Base-by-base conservation (phyloP, 2,113 vertebrate genomes). In the Ranitomeya imitator region DNA sequence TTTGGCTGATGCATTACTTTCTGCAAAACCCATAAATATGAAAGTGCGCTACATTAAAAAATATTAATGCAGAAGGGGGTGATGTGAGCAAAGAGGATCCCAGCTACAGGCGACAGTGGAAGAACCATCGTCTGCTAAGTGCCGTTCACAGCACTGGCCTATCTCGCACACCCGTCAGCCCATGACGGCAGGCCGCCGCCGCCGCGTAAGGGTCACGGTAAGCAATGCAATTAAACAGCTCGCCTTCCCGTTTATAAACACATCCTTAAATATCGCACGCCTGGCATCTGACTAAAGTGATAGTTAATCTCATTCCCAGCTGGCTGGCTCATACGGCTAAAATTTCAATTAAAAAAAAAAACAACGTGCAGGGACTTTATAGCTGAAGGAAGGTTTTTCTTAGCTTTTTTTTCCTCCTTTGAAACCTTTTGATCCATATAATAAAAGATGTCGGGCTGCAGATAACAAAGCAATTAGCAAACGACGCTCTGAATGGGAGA, bases 1-100 rank as follows among this genome's bases (percentile, higher is more conserved):
- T 88, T 88, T 88, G 80, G 87, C 87, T 84, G 80, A 88, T 84
- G 87, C 87, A 88, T 88, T 77, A 73, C 73, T 84, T 84, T 80
- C 67, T 78, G 57, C 60, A 83, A 78, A 57, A 52, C 81, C 73
- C 81, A 88, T 88, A 88, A 88, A 88, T 88, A 88, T 84, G 76
- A 74, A 78, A 88, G 87, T 84, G 55, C 16, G 23, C 60, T 65
- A 37, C 80, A 77, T 78, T 65, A 88, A 88, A 88, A 45, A 84
- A 88, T 84, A 88, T 73, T 84, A 85, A 84, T 88, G 81, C 76
- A 67, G 26, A 84, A 55, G 59, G n/a, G 76, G 26, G 65, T 78
- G 77, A 23, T 65, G 77, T 21, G 86, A 31, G 71, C 87, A 63
- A 51, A 84, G 77, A 76, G 59, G 4, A 51, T 86, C 9, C 37